phyloP scores from a whole-genome alignment of 1,140 invertebrate species.

The Brachionus plicatilis region DNA sequence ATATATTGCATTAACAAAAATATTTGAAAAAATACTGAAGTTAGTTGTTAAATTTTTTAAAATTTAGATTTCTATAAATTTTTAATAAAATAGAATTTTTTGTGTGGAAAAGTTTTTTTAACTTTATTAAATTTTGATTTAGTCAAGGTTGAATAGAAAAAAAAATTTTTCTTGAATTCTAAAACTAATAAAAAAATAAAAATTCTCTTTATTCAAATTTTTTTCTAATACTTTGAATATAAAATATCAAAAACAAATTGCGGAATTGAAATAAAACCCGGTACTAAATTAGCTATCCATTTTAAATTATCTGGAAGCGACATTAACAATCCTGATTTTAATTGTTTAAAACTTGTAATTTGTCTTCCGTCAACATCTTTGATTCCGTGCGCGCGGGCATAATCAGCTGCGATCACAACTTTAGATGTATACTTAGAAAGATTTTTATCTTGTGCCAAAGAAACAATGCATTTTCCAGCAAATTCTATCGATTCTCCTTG shows the following conservation, averaged over 20 bases:
- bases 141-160: too few relatives aligned
- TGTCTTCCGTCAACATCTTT: not conserved
- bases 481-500: conserved; percentile 40
- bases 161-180: too few relatives aligned
- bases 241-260: conserved; percentile 37
- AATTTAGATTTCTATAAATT: too few relatives aligned
- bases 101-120: too few relatives aligned
- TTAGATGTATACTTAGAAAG: conserved; percentile 2
- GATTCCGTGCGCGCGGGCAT: not conserved
- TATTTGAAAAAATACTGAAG: too few relatives aligned
- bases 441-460: conserved; percentile 37
- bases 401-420: conserved; percentile 31
- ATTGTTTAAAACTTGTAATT: conserved; percentile 10
- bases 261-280: not conserved
- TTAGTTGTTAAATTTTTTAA: too few relatives aligned
- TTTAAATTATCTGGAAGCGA: conserved; percentile 14
- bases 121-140: too few relatives aligned
- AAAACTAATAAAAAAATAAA: not conserved
- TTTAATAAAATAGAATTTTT: too few relatives aligned
- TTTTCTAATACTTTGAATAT: conserved; percentile 21
- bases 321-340: not conserved
- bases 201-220: not conserved
- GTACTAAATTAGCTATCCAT: conserved; percentile 3
- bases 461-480: conserved; percentile 29
- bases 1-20: too few relatives aligned